Base-by-base conservation (phyloP, 2,113 vertebrate genomes). In the Choloepus hoffmanni region DNA sequence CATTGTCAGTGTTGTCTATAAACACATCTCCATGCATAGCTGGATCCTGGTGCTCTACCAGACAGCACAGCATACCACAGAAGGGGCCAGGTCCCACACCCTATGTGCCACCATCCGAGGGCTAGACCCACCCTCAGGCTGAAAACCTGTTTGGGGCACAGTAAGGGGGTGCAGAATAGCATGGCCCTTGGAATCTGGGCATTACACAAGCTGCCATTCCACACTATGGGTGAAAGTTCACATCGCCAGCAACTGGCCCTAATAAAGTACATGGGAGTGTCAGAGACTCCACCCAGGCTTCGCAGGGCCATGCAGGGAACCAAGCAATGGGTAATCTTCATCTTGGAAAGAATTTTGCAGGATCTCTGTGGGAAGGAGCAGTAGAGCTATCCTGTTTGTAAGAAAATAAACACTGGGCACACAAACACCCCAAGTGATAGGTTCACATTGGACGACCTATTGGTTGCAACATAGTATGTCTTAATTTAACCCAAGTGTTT, bases 331-430 rank as follows among this genome's bases (percentile, higher is more conserved):
- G 70, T 89, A n/a, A 79, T 74, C 88, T 76, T 89, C 89, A 87
- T 23, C 90, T 87, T 48, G 48, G 53, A 85, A 79, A 5, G 18
- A 88, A 16, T 87, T 79, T 84, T 88, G n/a, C 62, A 10, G 88
- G 67, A 67, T 90, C 73, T 43, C 13, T 62, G 45, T 90, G 60
- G 84, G 81, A 93, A 95, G 70, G 74, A 92, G 40, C 30, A 67
- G 79, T 76, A 87, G 89, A 60, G 33, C 92, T 89, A 77, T 76
- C 70, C 79, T 81, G 43, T 76, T 93, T 77, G 88, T 82, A 92
- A 95, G 70, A 77, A 90, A 93, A 79, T 78, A 90, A 94, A 85
- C 65, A 55, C 12, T 4, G 43, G 23, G 26, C 76, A 82, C 58
- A 26, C 15, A 85, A 79, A 85, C 45, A 85, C 36, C 65, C 43